A percentile compares a stretch with the other conserved stretches of the same genome.
These are phyloP conservation scores for Catonia carolina DNA, from an alignment of 2,888 invertebrate species.

Conservation along the genomic window DNA sequence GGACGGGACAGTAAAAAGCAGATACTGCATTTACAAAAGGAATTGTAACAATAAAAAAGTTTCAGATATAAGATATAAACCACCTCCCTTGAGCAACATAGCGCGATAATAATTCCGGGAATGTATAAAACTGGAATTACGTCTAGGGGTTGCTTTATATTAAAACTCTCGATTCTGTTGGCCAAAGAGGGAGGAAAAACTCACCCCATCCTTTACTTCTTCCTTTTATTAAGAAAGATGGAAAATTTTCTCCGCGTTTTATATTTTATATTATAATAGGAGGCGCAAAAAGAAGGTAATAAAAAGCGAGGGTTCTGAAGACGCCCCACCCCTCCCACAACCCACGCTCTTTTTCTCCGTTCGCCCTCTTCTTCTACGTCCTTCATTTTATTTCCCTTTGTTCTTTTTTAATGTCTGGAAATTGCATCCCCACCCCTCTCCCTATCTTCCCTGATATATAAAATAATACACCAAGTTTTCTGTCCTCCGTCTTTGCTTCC, in stretches of 20 bases:
- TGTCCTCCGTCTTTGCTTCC: conserved; percentile 15
- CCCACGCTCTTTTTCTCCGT: background rate
- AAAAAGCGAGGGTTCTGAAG: conserved; percentile 20
- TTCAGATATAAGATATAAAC: conserved; percentile 12
- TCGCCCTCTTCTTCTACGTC: conserved; percentile 13
- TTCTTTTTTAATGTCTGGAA: conserved; percentile 33
- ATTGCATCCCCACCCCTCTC: conserved; percentile 24
- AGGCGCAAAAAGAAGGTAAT: conserved; percentile 27
- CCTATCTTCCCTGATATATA: conserved; percentile 17
- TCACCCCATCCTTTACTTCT: conserved; percentile 3
- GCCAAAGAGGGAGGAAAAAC: conserved; percentile 11
- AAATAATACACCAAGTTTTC: conserved; percentile 24
- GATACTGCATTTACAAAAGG: conserved; percentile 11
- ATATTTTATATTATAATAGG: conserved; percentile 32
- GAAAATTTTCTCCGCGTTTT: conserved; percentile 30
- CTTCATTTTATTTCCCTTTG: conserved; percentile 33
- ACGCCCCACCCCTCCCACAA: conserved; percentile 12
- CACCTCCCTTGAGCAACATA: conserved; percentile 11
- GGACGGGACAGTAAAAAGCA: conserved; percentile 2
- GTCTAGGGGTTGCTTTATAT: conserved; percentile 6
- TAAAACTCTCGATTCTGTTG: conserved; percentile 10
- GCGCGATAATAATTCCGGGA: conserved; percentile 11
- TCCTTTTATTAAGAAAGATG: conserved; percentile 27
- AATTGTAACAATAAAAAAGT: conserved; percentile 10
- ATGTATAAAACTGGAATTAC: conserved; percentile 13